Conservation (phyloP, 2,888 invertebrate genomes). For the Conus canariensis region DNA sequence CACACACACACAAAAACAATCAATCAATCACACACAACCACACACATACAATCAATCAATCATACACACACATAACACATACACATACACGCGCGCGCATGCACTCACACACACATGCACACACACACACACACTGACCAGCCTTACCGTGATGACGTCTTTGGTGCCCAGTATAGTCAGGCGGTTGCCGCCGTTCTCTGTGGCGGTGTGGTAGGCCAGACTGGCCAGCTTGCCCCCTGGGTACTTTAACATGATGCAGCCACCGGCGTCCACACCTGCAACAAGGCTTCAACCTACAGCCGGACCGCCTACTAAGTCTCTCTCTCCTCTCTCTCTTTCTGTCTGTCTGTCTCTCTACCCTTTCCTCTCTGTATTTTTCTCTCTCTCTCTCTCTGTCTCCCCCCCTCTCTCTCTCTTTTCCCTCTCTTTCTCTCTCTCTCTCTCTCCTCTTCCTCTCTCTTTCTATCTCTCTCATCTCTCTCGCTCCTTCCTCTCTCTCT, state of each 20-base stretch:
- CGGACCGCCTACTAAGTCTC: too few species aligned
- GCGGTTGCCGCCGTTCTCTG: constrained; percentile 37
- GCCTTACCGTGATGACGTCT: constrained; percentile 42
- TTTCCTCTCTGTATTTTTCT: too few species aligned
- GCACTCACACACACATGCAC: background rate
- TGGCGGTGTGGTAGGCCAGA: constrained; percentile 42
- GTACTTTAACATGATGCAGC: constrained; percentile 42
- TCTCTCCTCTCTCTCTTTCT: too few species aligned
- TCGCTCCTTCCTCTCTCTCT: too few species aligned
- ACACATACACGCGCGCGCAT: background rate
- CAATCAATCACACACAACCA: background rate
- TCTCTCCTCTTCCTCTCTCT: too few species aligned
- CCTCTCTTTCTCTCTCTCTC: too few species aligned
- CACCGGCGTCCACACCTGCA: constrained; percentile 46
- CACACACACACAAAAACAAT: background rate
- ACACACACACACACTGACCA: constrained; percentile 15
- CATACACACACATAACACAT: background rate
- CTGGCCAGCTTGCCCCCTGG: constrained; percentile 42
- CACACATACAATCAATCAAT: background rate
- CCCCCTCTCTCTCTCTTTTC: too few species aligned
- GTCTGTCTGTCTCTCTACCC: too few species aligned
- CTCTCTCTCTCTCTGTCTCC: too few species aligned
- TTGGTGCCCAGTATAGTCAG: constrained; percentile 45
- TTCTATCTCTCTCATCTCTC: too few species aligned
- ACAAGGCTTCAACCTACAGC: too few species aligned